A percentile compares a stretch with the other conserved stretches of the same genome.
Evolutionary conservation across 2,888 invertebrate species (phyloP).

Genomic region (Rhaphigaster nebulosa): DNA sequence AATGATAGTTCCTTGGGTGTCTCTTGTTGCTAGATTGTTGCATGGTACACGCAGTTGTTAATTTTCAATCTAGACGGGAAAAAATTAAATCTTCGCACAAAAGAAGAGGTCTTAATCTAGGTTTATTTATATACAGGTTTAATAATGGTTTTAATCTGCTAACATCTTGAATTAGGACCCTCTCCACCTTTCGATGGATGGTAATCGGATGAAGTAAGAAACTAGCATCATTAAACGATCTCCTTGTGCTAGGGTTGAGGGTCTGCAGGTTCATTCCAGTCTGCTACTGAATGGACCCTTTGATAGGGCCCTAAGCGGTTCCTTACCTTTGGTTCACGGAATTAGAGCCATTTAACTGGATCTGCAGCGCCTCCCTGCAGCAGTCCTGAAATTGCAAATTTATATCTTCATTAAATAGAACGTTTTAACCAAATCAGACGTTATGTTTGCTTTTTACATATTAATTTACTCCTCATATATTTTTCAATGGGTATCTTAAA

Average conservation of each 20-base stretch:
- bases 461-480: too few species aligned
- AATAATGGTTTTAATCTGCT: not conserved
- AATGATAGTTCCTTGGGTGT: too few species aligned
- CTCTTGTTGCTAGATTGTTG: too few species aligned
- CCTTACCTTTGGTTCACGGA: not conserved
- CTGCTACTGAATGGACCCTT: not conserved
- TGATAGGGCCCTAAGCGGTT: not conserved
- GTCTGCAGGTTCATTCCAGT: not conserved
- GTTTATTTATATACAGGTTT: not conserved
- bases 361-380: not conserved
- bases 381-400: not conserved
- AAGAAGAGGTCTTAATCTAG: not conserved
- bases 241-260: not conserved
- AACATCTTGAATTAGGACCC: not conserved
- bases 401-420: not conserved
- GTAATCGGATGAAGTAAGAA: not conserved
- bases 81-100: too few species aligned
- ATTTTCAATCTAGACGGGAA: too few species aligned
- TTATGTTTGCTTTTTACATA: too few species aligned
- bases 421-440: not conserved
- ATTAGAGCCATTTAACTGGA: not conserved
- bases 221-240: not conserved
- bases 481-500: too few species aligned
- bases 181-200: too few species aligned
- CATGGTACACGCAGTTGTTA: too few species aligned